Evolutionary conservation across 2,888 invertebrate species (phyloP), one percentile per base, ranked within the genome.

Genomic region (Phragmatobia fuliginosa): DNA sequence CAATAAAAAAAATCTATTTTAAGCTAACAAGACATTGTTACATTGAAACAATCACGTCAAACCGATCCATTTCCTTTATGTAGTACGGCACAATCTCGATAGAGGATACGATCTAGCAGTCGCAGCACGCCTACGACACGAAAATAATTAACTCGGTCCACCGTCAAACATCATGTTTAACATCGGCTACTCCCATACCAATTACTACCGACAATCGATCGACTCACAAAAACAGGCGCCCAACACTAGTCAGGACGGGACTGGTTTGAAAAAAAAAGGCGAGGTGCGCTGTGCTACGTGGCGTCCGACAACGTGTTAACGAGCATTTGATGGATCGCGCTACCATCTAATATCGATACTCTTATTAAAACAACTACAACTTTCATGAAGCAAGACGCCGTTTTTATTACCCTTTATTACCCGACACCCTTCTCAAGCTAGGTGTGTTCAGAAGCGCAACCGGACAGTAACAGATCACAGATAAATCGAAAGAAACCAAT

Each of bases 171-270:
- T 88, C 88, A 90, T 94, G 94, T 94, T 90, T 90, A 90, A 94
- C 94, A 94, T 89, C 91, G 87, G 91, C 93, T 94, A 93, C 94
- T 94, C 93, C 92, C 92, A 91, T 91, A 93, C 91, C 93, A 92
- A 93, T 94, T 94, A 93, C 94, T 93, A 92, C 93, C 89, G 92
- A 90, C 91, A 90, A 89, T 92, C 92, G 90, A 90, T 90, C 87
- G 86, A 84, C 85, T 87, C 83, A 91, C 87, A 91, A 93, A 93
- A 93, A 92, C 92, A 80, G 85, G 86, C 87, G 85, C 84, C 83
- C 91, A 88, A 82, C 93, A 91, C 93, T 93, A 91, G 89, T 79
- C 82, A 75, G 74, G 86, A 90, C 89, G 75, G 75, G 86, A 90
- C 89, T 80, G 89, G 90, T 88, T 87, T 84, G 28, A 78, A 85